Evolutionary conservation across 37 sponge, comb jelly and placozoan species (phyloP), one percentile per base, ranked within the genome.

Genomic region (Spongia lamella): DNA sequence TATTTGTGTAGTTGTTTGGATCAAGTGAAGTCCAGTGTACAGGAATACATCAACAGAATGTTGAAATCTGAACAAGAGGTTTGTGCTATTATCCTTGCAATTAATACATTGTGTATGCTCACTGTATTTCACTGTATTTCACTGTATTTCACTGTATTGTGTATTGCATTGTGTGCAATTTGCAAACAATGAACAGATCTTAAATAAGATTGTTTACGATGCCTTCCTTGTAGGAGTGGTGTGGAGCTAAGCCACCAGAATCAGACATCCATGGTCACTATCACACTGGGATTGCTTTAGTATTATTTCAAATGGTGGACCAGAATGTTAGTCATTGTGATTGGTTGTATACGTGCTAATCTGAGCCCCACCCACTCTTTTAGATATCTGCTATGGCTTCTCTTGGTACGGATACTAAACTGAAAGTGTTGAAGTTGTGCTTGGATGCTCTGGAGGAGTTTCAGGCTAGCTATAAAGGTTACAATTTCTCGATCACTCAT

Each of bases 231-330:
- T 34, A 83, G 70, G 89, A 83, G 26, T 83, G 83, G 89, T 24
- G 38, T 19, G 61, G 68, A 13, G 19, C 17, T 29, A 67, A 83
- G 39, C 75, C 75, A 50, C 89, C 89, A 1, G 84, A 83, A 32
- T 32, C 38, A 4, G 89, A 88, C 75, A 77, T 64, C 38, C 34
- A 83, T 54, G 76, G 77, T 54, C 33, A 22, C 60, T 84, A 68
- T 67, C 79, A 84, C 74, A 90, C 85, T 37, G 59, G 73, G 20
- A 73, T 84, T 5, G 74, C 66, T 27, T 60, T 79, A 43, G 58
- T 62, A 0, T 77, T 87, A 43, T 87, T 77, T 34, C 83, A 88
- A 37, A 88, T 82, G 74, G 69, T 82, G 21, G 79, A 82, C 53
- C 74, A 72, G 43, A 81, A 87, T 77, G 88, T 88, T 32, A 30